Evolutionary conservation across 37 sponge, comb jelly and placozoan genomes (phyloP), one percentile per base, ranked within the genome.

Genomic region (Spongilla lacustris): DNA sequence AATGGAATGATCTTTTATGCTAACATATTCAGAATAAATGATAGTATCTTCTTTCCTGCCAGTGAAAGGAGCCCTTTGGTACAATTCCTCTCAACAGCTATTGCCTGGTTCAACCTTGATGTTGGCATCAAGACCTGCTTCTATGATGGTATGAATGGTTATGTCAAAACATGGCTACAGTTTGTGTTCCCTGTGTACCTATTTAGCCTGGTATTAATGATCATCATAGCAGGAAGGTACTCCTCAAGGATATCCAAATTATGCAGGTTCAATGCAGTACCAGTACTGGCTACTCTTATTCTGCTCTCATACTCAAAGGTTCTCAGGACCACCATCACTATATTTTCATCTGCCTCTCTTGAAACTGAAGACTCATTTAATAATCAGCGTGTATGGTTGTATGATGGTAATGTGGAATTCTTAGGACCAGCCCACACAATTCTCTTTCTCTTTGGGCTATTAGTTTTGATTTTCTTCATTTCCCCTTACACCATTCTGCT

Each of bases 1-100:
- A 58, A 77, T 66, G 87, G 87, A 73, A 14, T 79, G 13, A 73
- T 86, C 25, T 50, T 86, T 28, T 86, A 79, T 79, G 87, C 80
- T 36, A 86, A 86, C 66, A 72, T 86, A 12, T 66, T 86, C 25
- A 66, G 71, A 41, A 27, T 31, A 66, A 78, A 86, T 66, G 23
- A 31, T 31, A 58, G 2, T 24, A 71, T 72, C 19, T 72, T 86
- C 24, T 71, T 80, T 19, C 80, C 87, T 24, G 32, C 33, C 23
- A 35, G 67, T 8, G 1, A 68, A 37, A 17, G 19, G 1, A 71
- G 50, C 23, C 23, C 79, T 25, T 35, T 80, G 2, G 38, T 24
- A 19, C 68, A 27, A 30, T 31, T 74, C 14, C 31, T 74, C 19
- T 74, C 75, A 9, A 27, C 14, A 21, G 17, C 72, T 50, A 83